Evolutionary conservation across 2,888 invertebrate genomes (phyloP).

Genomic region (Dryomyza anilis): DNA sequence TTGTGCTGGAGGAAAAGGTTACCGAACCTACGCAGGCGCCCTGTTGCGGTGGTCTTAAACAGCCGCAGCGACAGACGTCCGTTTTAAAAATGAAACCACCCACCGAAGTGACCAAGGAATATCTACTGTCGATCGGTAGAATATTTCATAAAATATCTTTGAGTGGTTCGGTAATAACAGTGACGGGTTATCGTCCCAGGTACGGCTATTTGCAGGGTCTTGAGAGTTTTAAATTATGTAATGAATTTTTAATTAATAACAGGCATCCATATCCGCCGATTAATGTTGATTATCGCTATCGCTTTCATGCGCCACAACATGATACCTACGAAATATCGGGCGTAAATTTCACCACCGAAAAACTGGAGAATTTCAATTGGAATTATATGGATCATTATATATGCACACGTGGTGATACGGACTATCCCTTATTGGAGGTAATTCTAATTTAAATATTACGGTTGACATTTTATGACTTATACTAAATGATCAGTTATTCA

Average conservation of each 20-base stretch:
- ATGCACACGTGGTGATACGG: constrained; percentile 91
- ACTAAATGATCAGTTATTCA: background rate
- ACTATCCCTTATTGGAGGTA: constrained; percentile 86
- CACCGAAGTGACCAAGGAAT: constrained; percentile 70
- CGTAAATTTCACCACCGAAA: constrained; percentile 93
- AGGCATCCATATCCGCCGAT: constrained; percentile 94
- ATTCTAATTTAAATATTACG: constrained; percentile 31
- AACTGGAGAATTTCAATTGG: constrained; percentile 96
- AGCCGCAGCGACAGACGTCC: constrained; percentile 42
- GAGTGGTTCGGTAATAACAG: constrained; percentile 87
- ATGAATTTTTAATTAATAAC: background rate
- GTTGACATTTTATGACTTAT: constrained; percentile 29
- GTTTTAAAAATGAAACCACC: constrained; percentile 56
- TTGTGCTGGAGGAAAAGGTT: constrained; percentile 65
- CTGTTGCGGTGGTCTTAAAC: constrained; percentile 52
- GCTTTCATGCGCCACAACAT: constrained; percentile 91
- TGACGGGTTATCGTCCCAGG: constrained; percentile 94
- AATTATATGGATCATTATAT: constrained; percentile 97
- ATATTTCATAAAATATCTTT: constrained; percentile 92
- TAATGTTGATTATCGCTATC: constrained; percentile 88
- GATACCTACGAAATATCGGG: constrained; percentile 92
- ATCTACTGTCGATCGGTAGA: constrained; percentile 88
- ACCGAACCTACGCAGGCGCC: constrained; percentile 42
- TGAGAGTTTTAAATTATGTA: background rate
- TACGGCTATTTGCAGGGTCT: constrained; percentile 48